Evolutionary conservation across 2,888 invertebrate species (phyloP).

Genomic region (Brachyptera putata): DNA sequence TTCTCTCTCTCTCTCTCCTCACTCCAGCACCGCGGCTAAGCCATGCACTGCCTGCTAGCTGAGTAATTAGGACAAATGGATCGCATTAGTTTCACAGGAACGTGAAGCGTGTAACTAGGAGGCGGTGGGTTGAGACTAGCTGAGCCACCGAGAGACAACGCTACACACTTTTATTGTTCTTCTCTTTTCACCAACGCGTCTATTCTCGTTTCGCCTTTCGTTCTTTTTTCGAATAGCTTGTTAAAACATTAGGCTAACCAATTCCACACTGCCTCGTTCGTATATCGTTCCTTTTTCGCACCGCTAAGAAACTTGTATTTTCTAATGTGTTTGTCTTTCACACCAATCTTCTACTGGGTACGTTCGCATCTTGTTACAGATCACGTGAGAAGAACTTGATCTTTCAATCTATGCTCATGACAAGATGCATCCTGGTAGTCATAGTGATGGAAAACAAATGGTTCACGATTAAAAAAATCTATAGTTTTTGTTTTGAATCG

Average conservation of each 20-base stretch:
- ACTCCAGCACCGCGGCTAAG: neutral
- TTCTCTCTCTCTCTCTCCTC: neutral
- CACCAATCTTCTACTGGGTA: constrained; percentile 10
- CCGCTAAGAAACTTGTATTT: constrained; percentile 17
- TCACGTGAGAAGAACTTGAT: no score
- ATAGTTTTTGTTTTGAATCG: no score
- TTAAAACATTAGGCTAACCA: neutral
- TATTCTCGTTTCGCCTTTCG: neutral
- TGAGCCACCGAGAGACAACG: neutral
- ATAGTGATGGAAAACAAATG: no score
- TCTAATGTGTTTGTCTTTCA: constrained; percentile 18
- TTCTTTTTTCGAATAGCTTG: neutral
- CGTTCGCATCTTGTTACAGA: neutral
- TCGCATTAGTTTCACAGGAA: constrained; percentile 27
- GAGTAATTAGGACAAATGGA: constrained; percentile 28
- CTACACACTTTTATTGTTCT: neutral
- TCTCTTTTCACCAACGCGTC: neutral
- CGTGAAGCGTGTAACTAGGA: constrained; percentile 26
- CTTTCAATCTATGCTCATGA: no score
- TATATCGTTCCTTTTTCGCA: neutral
- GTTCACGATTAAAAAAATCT: no score
- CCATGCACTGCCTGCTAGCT: constrained; percentile 10
- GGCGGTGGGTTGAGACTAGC: constrained; percentile 7
- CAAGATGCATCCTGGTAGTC: no score
- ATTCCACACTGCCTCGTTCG: neutral